Evolutionary conservation across 2,888 invertebrate species (phyloP), one percentile per base, ranked within the genome.

Genomic region (Pollenia griseotomentosa): DNA sequence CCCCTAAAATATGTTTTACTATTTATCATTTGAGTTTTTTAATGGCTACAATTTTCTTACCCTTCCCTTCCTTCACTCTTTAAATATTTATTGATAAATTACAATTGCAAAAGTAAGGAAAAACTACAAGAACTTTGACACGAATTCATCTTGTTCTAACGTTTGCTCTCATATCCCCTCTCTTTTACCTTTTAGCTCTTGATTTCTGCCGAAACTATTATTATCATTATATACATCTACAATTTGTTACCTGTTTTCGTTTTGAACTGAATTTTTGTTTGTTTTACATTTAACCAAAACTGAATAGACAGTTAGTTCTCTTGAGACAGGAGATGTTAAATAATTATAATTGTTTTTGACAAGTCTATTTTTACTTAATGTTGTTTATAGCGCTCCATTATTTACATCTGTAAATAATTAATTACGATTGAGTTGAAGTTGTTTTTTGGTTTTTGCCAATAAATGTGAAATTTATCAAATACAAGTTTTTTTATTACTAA

Each of bases 51-150:
- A 11, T 19, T 1, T 44, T 23, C 65, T 44, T 11, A n/a, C 5
- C 19, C 19, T 14, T 11, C n/a, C 23, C 23, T 7, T 9, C 12
- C 40, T 19, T n/a, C 7, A 11, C 23, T 12, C 16, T 44, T 48
- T 46, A 33, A 19, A 16, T 40, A 53, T 61, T 79, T 70, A 79
- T 61, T 70, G 53, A 80, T 63, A 71, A 80, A 80, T 80, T 71
- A 63, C 70, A 61, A 70, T 70, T 51, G 51, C 48, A 79, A 23
- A 70, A 46, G 19, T 4, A 53, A 40, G 48, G 42, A 33, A 48
- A 79, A 48, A n/a, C 8, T 1, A 63, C 23, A 57, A 4, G 48
- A 74, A 42, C 11, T 63, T 53, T 14, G 70, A 42, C 23, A 10
- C 16, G 19, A 7, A 12, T 71, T 70, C 8, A 53, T 19, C 16